These are phyloP conservation scores for Polypterus senegalus DNA, from an alignment of 2,113 vertebrate species.

Conservation along the genomic window DNA sequence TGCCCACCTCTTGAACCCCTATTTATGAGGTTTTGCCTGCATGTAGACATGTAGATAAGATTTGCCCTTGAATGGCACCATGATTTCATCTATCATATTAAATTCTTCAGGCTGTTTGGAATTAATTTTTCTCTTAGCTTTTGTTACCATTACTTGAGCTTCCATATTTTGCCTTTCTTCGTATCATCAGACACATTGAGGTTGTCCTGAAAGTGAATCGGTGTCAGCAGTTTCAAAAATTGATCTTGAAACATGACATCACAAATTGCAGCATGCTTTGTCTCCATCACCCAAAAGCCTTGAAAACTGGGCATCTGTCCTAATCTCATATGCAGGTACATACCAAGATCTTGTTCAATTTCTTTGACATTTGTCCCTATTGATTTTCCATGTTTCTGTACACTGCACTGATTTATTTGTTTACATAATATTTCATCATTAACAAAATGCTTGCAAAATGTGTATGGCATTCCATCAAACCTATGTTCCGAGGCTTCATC, in stretches of 20 bases:
- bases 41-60: slow-evolving; percentile 6
- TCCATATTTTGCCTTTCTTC: slow-evolving; percentile 18
- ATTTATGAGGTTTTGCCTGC: not conserved
- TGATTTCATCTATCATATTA: not conserved
- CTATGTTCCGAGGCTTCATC: slow-evolving; percentile 13
- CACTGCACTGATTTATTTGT: slow-evolving; percentile 16
- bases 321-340: slow-evolving; percentile 18
- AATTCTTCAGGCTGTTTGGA: not conserved
- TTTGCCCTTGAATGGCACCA: slow-evolving; percentile 17
- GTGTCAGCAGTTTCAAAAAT: slow-evolving; percentile 6
- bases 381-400: slow-evolving; percentile 15
- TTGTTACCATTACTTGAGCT: not conserved
- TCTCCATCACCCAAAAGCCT: not conserved
- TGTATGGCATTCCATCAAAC: slow-evolving; percentile 8
- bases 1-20: slow-evolving; percentile 16
- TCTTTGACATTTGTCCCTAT: slow-evolving; percentile 18
- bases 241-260: slow-evolving; percentile 7
- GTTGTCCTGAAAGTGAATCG: slow-evolving; percentile 22
- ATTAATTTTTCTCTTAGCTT: slow-evolving; percentile 11
- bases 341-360: slow-evolving; percentile 16
- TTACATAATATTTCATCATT: slow-evolving; percentile 15
- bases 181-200: slow-evolving; percentile 13
- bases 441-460: slow-evolving; percentile 17
- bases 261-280: slow-evolving; percentile 5
- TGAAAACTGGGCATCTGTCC: slow-evolving; percentile 13